Percentiles rank a stretch among this genome's conserved stretches.
These are phyloP conservation scores for Channallabes apus DNA, from an alignment of 2,797 vertebrate genomes.

Conservation along the genomic window DNA sequence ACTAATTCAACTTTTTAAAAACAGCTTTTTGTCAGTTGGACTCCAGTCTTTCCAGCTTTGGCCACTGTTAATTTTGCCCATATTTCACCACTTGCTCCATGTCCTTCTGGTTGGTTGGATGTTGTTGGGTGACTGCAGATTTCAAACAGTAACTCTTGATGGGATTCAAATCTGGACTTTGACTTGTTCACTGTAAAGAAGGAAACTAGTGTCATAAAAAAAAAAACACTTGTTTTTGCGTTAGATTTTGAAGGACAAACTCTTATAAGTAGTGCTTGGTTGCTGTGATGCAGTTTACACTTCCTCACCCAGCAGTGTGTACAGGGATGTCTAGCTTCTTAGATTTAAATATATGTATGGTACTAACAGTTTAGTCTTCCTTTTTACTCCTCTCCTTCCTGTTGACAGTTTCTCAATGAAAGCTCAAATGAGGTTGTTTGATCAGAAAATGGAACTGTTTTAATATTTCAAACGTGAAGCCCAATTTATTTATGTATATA, in stretches of 20 bases:
- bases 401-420: too few relatives aligned
- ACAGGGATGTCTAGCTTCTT: not conserved
- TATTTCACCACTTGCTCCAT: not conserved
- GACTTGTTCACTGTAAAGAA: not conserved
- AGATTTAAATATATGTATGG: not conserved
- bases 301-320: not conserved
- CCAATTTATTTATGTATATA: not conserved
- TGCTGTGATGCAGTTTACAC: too few relatives aligned
- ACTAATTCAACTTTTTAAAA: not conserved
- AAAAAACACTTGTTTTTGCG: not conserved
- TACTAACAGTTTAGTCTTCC: not conserved
- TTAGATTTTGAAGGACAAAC: not conserved
- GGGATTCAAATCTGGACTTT: not conserved
- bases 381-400: not conserved
- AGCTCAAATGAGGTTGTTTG: not conserved
- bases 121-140: not conserved
- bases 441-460: conserved; percentile 1
- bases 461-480: not conserved
- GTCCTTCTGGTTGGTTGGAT: not conserved
- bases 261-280: not conserved
- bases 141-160: not conserved
- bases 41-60: not conserved
- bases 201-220: too few relatives aligned
- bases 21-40: not conserved
- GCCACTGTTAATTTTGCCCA: too few relatives aligned